These are phyloP conservation scores for Sarcophaga carnaria DNA, from an alignment of 2,888 invertebrate species.

Conservation along the genomic window DNA sequence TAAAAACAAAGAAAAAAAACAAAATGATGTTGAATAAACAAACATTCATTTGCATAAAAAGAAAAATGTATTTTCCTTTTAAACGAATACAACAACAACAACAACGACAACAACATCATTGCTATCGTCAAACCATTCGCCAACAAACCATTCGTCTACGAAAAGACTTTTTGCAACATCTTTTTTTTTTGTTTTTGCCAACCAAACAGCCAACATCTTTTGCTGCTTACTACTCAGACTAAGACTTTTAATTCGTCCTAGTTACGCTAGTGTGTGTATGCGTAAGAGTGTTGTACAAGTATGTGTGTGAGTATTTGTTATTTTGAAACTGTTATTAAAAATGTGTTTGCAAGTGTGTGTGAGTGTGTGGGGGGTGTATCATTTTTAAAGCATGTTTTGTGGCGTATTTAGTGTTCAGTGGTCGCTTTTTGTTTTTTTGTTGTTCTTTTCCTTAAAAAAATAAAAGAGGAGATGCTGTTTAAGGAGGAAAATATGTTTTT, in stretches of 20 bases:
- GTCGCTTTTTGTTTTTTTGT: constrained; percentile 37
- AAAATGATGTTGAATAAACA: constrained; percentile 80
- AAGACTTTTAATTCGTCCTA: constrained; percentile 35
- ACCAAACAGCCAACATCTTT: constrained; percentile 17
- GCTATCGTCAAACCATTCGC: background rate
- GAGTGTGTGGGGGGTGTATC: too few species aligned
- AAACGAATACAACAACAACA: constrained; percentile 43
- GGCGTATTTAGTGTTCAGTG: constrained; percentile 68
- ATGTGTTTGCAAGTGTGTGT: constrained; percentile 58
- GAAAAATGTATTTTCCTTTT: constrained; percentile 72
- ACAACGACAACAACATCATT: constrained; percentile 23
- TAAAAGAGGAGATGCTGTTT: constrained; percentile 37
- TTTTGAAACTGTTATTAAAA: constrained; percentile 77
- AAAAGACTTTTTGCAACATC: constrained; percentile 25
- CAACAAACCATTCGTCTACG: background rate
- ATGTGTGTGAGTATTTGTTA: constrained; percentile 56
- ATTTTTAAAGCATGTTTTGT: constrained; percentile 78
- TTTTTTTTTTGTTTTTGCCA: constrained; percentile 12
- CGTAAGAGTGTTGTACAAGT: constrained; percentile 67
- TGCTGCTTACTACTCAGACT: constrained; percentile 12
- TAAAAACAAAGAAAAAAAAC: too few species aligned
- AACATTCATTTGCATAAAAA: constrained; percentile 81
- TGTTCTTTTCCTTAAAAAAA: constrained; percentile 1
- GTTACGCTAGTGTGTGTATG: constrained; percentile 69
- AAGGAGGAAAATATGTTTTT: constrained; percentile 51